These are phyloP conservation scores for Corvus cornix DNA, from an alignment of 2,113 vertebrate species.

Conservation along the genomic window DNA sequence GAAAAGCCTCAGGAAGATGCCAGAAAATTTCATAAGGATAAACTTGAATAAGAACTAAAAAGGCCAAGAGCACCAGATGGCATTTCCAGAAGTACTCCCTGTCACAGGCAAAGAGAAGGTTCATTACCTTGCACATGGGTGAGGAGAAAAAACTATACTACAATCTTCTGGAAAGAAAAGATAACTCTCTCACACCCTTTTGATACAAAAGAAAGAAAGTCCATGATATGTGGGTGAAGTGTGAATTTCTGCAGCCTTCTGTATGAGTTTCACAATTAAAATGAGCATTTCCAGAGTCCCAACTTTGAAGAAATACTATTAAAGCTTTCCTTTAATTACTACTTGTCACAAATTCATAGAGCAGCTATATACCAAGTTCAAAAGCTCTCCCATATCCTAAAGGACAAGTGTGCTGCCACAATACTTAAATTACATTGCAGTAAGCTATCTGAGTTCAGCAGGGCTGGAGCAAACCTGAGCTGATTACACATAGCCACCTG, in stretches of 20 bases:
- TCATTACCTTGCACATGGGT: background rate
- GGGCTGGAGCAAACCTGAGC: background rate
- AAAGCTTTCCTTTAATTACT: background rate
- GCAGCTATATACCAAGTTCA: background rate
- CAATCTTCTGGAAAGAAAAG: background rate
- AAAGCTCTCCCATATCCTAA: background rate
- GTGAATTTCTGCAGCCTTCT: background rate
- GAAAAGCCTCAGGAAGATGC: slow-evolving; percentile 55
- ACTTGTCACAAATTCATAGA: background rate
- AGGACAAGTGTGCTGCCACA: background rate
- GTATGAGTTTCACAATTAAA: background rate
- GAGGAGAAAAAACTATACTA: slow-evolving; percentile 1
- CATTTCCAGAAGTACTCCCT: slow-evolving; percentile 32
- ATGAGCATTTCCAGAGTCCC: background rate
- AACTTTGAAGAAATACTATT: background rate
- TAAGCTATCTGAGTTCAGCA: background rate
- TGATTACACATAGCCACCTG: background rate
- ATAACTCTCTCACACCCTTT: background rate
- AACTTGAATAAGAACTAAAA: slow-evolving; percentile 15
- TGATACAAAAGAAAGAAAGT: background rate
- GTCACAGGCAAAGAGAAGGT: slow-evolving; percentile 16
- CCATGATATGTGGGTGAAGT: background rate
- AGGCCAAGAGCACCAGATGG: slow-evolving; percentile 24
- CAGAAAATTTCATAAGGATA: slow-evolving; percentile 62
- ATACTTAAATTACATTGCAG: background rate